phyloP scores from a whole-genome alignment of 2,888 invertebrate genomes.

The Diogma glabrata region DNA sequence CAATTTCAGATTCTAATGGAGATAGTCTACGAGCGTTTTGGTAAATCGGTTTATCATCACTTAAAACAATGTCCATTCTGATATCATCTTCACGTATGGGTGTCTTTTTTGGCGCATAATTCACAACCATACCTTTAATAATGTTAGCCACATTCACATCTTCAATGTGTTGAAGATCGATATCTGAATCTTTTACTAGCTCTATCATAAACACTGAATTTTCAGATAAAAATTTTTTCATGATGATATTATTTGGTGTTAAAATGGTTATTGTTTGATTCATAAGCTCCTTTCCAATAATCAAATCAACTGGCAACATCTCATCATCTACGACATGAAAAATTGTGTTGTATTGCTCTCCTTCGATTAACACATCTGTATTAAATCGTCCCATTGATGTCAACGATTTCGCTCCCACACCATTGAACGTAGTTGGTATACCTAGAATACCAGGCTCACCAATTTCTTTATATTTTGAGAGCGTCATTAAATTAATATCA shows the following conservation, averaged over 20 bases:
- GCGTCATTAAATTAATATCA: no score
- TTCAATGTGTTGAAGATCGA: background rate
- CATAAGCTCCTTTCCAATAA: background rate
- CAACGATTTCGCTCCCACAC: no score
- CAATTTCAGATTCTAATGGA: conserved; percentile 19
- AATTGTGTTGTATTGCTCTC: background rate
- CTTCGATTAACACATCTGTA: background rate
- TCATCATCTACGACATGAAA: background rate
- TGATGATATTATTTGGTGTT: background rate
- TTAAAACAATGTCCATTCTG: conserved; percentile 23
- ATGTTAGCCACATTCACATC: background rate
- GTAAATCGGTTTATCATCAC: conserved; percentile 24
- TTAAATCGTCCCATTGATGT: background rate
- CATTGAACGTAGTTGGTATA: no score
- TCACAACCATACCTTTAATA: background rate
- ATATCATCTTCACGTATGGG: background rate
- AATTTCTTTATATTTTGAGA: no score
- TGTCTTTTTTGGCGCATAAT: background rate
- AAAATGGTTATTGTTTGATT: background rate
- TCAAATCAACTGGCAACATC: no score
- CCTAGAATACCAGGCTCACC: no score
- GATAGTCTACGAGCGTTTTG: no score
- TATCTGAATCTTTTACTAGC: background rate
- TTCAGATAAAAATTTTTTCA: background rate
- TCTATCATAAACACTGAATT: background rate